Base-by-base conservation (phyloP, 2,888 invertebrate species). In the Macrophya annulata region DNA sequence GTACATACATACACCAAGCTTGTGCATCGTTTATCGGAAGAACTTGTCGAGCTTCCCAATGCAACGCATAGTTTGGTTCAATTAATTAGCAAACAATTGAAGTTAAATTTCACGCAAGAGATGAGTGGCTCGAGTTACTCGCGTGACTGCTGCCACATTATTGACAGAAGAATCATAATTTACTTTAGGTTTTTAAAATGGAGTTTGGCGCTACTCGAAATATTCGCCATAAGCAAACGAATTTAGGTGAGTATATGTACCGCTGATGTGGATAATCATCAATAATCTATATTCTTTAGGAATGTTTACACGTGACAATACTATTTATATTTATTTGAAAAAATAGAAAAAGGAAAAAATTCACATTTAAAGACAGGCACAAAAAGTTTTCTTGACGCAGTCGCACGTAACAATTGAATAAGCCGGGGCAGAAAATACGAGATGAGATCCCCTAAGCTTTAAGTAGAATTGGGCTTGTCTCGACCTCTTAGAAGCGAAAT, bases 41-140 rank as follows among this genome's bases (percentile, higher is more conserved):
- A 68, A 25, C 37, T 68, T 37, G 68, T 12, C 4, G 68, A 68
- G 68, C 85, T 86, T 85, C 74, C 86, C 45, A 86, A 85, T 84
- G 86, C 86, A 48, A 85, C 88, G 87, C 89, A 89, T 90, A 90
- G 89, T 89, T 90, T 85, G 82, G 59, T 86, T 86, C 84, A 91
- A 91, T 90, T 90, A 90, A 91, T 91, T 90, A 91, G 89, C 89
- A 89, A 90, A 90, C 90, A 90, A 90, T 90, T 91, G 89, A 90
- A 91, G 90, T 91, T 89, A 3, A 90, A 90, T 91, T 91, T 90
- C 89, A 90, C 90, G 87, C 89, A 68, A 81, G 86, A 85, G 83
- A 5, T 55, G 6, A 8, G 87, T 87, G 87, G 86, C 87, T 85
- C 72, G 86, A 90, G 89, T 89, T 91, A 90, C 90, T 90, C 88